Base-by-base conservation (phyloP, 2,113 vertebrate genomes). In the Ctenomys sociabilis region DNA sequence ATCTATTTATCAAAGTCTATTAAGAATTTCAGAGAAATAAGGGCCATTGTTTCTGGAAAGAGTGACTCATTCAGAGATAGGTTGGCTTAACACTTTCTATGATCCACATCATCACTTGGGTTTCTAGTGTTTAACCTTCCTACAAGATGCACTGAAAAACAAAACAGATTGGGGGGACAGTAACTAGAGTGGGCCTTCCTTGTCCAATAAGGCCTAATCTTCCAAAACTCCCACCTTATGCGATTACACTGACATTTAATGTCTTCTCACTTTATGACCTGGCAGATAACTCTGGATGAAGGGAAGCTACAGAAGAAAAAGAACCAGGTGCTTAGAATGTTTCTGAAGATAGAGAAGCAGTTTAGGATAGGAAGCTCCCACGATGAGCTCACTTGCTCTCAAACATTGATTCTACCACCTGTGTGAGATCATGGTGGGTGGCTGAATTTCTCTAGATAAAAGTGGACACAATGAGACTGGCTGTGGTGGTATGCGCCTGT, bases 11-110 rank as follows among this genome's bases (percentile, higher is more conserved):
- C 59, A 88, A 90, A 61, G 2, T 59, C 93, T 70, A n/a, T 66
- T 9, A 63, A 92, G 70, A 73, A 49, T 84, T 93, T 88, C 49
- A 30, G 90, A 95, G 90, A 94, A 81, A 75, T 57, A 88, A 93
- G 26, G 57, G 24, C 78, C 90, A 61, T 61, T 59, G 90, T 88
- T 87, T 91, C 90, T 85, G 85, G 90, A 95, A 95, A 92, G 70
- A 95, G 90, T 97, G 95, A 95, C 63, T 97, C 85, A 90, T 2
- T 59, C 22, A 5, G 43, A 19, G 19, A 88, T 19, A 26, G 49
- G 85, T 91, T 30, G 80, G 75, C 63, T 75, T 28, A 16, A 21
- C 0, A 3, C 49, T 90, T 89, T 90, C 88, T 81, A 4, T 45
- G 85, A 77, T 70, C 84, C 68, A 64, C 73, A 22, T 35, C 3